phyloP scores from a whole-genome alignment of 2,113 vertebrate species.

The Sisor rabdophorus region DNA sequence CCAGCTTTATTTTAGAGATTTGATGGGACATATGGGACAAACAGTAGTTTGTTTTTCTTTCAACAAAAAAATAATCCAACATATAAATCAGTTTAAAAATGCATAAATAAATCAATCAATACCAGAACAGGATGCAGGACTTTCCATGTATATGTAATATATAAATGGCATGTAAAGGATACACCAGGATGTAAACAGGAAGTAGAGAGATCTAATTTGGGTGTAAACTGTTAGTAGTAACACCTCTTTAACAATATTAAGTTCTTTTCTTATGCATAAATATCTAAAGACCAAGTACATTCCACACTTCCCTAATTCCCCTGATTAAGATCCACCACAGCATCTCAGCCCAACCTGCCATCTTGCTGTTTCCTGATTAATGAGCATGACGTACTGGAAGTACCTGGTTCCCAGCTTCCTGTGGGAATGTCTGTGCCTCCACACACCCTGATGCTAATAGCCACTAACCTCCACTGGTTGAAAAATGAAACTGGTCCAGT shows the following conservation, averaged over 20 bases:
- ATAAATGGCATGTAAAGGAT: too few species aligned
- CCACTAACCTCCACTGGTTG: constrained; percentile 61
- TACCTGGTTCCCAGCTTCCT: not conserved
- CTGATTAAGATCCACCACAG: not conserved
- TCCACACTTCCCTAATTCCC: not conserved
- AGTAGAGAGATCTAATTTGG: not conserved
- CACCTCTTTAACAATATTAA: too few species aligned
- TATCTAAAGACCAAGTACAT: not conserved
- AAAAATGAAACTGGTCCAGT: constrained; percentile 38
- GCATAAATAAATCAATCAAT: too few species aligned
- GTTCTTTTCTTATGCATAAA: not conserved
- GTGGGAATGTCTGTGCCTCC: constrained; percentile 4
- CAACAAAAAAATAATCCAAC: too few species aligned
- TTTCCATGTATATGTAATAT: too few species aligned
- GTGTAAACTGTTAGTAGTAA: too few species aligned
- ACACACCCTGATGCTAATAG: constrained; percentile 34
- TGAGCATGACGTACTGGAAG: constrained; percentile 31
- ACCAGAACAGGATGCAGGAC: too few species aligned
- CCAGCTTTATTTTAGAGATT: too few species aligned
- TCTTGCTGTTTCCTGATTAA: constrained; percentile 31
- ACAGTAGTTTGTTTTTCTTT: too few species aligned
- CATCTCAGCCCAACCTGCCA: not conserved
- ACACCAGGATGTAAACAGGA: not conserved
- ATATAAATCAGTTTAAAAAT: too few species aligned
- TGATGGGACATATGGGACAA: too few species aligned